Conservation (phyloP, 30 jellyfish, hydroid and myxozoan species). For the Clytia hemisphaerica region DNA sequence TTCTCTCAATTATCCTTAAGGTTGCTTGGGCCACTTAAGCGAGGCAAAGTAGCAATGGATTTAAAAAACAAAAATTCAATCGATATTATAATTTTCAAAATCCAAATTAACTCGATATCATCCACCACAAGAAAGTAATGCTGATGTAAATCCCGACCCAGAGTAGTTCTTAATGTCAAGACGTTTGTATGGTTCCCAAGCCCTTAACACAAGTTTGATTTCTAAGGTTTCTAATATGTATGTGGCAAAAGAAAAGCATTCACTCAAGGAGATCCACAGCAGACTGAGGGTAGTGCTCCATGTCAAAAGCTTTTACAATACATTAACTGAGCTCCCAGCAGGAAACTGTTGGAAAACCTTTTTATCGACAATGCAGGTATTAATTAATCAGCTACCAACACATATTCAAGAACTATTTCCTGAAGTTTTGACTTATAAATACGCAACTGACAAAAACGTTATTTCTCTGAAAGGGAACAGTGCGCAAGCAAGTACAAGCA, state of each 20-base stretch:
- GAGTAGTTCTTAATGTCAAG: slow-evolving; percentile 16
- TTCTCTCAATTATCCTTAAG: not conserved
- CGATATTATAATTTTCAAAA: not conserved
- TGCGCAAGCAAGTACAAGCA: slow-evolving; percentile 24
- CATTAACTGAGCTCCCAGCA: slow-evolving; percentile 1
- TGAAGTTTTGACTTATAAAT: slow-evolving; percentile 36
- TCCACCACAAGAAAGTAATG: slow-evolving; percentile 4
- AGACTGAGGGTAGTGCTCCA: slow-evolving; percentile 19
- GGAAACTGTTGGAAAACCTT: slow-evolving; percentile 15
- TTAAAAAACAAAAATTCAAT: not conserved
- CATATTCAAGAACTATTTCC: slow-evolving; percentile 18
- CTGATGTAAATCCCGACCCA: slow-evolving; percentile 8
- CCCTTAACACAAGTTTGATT: not conserved
- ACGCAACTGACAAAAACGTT: slow-evolving; percentile 35
- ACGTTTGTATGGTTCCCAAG: slow-evolving; percentile 19
- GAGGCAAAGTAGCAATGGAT: slow-evolving; percentile 25
- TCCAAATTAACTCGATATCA: slow-evolving; percentile 8
- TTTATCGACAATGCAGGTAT: slow-evolving; percentile 19
- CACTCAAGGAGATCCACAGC: slow-evolving; percentile 30
- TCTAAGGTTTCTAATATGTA: slow-evolving; percentile 22
- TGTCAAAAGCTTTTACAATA: slow-evolving; percentile 1
- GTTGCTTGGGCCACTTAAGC: not conserved
- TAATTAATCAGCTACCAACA: slow-evolving; percentile 45
- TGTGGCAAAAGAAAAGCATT: slow-evolving; percentile 4
- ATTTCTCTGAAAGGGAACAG: slow-evolving; percentile 45